These are phyloP conservation scores for Brachypterus glaber DNA, from an alignment of 2,888 invertebrate genomes.

Conservation along the genomic window DNA sequence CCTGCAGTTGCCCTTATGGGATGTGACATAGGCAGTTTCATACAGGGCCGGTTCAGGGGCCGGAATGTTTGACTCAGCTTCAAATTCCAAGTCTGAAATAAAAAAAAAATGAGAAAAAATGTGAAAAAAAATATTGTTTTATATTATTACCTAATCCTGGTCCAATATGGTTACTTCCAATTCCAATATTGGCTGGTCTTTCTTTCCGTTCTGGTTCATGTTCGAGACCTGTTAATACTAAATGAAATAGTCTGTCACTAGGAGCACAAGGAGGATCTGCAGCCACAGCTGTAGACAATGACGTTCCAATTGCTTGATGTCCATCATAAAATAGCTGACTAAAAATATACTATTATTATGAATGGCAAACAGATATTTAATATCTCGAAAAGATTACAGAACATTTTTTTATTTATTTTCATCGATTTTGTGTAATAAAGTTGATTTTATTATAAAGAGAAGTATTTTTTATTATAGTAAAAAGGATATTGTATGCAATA, in stretches of 20 bases:
- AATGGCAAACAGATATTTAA: too few species aligned
- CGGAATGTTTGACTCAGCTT: conserved; percentile 85
- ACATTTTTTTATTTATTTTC: too few species aligned
- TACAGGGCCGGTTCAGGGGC: conserved; percentile 96
- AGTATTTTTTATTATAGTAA: too few species aligned
- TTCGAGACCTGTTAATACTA: conserved; percentile 77
- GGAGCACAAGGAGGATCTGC: conserved; percentile 93
- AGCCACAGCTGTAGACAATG: conserved; percentile 72
- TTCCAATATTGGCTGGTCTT: conserved; percentile 48
- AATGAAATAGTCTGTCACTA: conserved; percentile 81
- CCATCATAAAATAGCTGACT: conserved; percentile 98
- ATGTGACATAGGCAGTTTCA: conserved; percentile 97
- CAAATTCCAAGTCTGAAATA: conserved; percentile 78
- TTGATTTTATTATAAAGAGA: too few species aligned
- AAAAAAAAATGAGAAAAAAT: conserved; percentile 2
- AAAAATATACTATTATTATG: conserved; percentile 27
- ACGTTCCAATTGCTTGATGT: conserved; percentile 81
- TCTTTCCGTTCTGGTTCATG: conserved; percentile 69
- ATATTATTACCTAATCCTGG: conserved; percentile 58
- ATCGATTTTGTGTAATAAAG: too few species aligned
- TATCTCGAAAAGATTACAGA: too few species aligned
- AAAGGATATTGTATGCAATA: too few species aligned
- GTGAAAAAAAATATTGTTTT: neutral
- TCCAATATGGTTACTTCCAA: conserved; percentile 53
- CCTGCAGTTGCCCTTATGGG: conserved; percentile 92